Evolutionary conservation across 2,797 vertebrate species (phyloP).

Genomic region (Sebastiscus albofasciatus): DNA sequence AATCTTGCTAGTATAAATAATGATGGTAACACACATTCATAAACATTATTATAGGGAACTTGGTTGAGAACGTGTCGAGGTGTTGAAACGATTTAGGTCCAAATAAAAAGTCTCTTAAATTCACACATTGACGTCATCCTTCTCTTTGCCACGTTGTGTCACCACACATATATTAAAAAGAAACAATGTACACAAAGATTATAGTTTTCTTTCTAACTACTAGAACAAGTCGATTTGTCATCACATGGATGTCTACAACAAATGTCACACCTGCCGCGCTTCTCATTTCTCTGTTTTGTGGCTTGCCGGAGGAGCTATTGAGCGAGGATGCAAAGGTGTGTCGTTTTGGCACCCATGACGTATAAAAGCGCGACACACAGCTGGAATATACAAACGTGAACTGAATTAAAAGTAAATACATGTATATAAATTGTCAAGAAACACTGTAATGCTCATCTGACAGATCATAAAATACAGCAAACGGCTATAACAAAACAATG

Average conservation of each 20-base stretch:
- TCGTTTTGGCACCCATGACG: background rate
- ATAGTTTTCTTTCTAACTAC: background rate
- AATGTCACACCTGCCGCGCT: background rate
- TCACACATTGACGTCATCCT: background rate
- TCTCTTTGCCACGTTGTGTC: background rate
- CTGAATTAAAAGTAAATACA: background rate
- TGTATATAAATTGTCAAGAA: background rate
- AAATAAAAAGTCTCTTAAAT: constrained; percentile 9
- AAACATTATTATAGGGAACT: constrained; percentile 2
- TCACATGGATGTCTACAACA: background rate
- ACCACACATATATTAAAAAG: background rate
- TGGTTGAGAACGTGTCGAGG: background rate
- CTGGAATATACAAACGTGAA: background rate
- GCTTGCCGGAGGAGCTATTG: background rate
- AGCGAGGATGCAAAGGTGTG: background rate
- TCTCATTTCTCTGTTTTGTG: background rate
- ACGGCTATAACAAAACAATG: background rate
- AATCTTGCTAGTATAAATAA: constrained; percentile 12
- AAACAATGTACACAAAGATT: background rate
- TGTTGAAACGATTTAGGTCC: background rate
- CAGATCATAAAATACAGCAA: background rate
- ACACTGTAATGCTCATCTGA: background rate
- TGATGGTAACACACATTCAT: background rate
- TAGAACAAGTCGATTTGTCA: background rate
- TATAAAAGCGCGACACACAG: background rate